Evolutionary conservation across 2,888 invertebrate genomes (phyloP), one percentile per base, ranked within the genome.

Genomic region (Mechanitis mazaeus): DNA sequence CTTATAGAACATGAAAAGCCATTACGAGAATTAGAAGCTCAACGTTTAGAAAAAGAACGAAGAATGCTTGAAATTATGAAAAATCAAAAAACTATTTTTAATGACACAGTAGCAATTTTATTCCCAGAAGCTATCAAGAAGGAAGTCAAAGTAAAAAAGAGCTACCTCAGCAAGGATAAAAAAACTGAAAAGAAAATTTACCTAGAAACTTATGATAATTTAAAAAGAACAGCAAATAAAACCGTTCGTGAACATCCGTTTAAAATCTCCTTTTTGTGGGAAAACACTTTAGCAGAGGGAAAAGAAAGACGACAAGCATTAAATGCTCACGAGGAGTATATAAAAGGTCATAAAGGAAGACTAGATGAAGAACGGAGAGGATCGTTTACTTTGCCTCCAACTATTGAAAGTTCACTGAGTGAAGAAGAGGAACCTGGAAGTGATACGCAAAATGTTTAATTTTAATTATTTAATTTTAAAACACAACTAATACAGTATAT

Each of bases 1-100:
- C 74, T 94, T 11, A 90, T 92, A 66, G 92, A 90, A 71, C 89
- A 92, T 54, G 91, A 92, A 67, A 91, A 91, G 71, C 94, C 94
- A 1, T 74, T 93, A 56, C 78, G 92, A 67, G 92, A 91, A 71
- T 76, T 93, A 59, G 92, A 92, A 72, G 82, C 88, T 38, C 93
- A 93, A 67, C 88, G 91, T 5, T 79, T 89, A 62, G 87, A 87
- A 63, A 93, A 93, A 73, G 91, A 91, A 71, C 79, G 84, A 68
- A 91, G 92, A 74, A 91, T 93, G 80, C 79, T 87, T 33, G 89
- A 91, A 58, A 90, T 91, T 38, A 85, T 93, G 81, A 90, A 90
- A 72, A 88, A 91, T 67, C 91, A 92, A 64, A 91, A 92, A 66
- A 85, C 84, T 4, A 92, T 94, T 68, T 95, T 95, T 71, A 92